phyloP scores from a whole-genome alignment of 30 jellyfish, hydroid and myxozoan species.

The Chrysaora quinquecirrha region DNA sequence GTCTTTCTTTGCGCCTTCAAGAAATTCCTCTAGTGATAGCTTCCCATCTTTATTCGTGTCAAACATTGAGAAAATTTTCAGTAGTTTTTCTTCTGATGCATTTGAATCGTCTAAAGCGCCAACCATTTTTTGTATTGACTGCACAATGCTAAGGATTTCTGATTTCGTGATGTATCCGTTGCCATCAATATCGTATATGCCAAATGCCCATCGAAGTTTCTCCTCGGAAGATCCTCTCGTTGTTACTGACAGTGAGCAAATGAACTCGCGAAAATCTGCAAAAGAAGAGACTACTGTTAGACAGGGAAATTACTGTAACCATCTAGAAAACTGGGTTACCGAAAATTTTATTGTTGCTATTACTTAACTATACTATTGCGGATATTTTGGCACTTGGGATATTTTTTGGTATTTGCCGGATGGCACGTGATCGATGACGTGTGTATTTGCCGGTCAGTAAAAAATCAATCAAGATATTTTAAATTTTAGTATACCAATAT shows the following conservation, averaged over 20 bases:
- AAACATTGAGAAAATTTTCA: conserved; percentile 64
- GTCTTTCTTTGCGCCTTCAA: conserved; percentile 85
- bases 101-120: conserved; percentile 84
- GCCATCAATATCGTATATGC: conserved; percentile 89
- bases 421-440: no score
- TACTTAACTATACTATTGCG: no score
- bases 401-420: no score
- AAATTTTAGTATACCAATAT: no score
- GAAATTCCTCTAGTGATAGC: conserved; percentile 82
- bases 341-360: no score
- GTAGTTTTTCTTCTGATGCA: conserved; percentile 67
- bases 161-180: conserved; percentile 83
- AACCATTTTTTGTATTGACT: conserved; percentile 81
- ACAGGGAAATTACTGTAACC: no score
- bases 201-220: conserved; percentile 86
- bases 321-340: no score
- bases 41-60: conserved; percentile 83
- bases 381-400: no score
- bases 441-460: no score
- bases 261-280: conserved; percentile 92
- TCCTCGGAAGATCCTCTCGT: conserved; percentile 89
- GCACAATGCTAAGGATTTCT: conserved; percentile 79
- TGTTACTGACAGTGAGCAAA: conserved; percentile 89
- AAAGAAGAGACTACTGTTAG: no score
- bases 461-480: no score